Conservation (phyloP, 2,797 vertebrate species). For the Cheirogaleus major region DNA sequence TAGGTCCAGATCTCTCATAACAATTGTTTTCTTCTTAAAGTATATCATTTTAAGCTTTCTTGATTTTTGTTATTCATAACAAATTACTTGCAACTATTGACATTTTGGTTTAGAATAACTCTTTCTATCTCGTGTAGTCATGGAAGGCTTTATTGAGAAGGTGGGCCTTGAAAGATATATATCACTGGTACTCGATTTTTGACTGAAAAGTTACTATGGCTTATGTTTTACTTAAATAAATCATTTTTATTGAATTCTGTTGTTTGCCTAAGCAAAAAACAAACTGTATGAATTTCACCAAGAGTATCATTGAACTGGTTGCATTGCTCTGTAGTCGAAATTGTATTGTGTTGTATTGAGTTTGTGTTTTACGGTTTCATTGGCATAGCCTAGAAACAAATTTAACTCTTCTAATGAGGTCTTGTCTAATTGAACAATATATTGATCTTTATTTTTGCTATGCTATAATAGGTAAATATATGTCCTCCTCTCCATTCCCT, state of each 20-base stretch:
- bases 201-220: background rate
- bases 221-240: background rate
- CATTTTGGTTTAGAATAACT: background rate
- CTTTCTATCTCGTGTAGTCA: background rate
- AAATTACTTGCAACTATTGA: background rate
- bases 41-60: background rate
- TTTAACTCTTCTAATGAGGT: background rate
- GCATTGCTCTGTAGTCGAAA: background rate
- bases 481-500: background rate
- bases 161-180: background rate
- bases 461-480: background rate
- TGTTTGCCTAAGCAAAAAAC: background rate
- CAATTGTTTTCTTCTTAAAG: background rate
- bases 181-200: background rate
- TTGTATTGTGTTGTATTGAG: background rate
- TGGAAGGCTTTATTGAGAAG: background rate
- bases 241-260: background rate
- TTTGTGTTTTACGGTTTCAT: background rate
- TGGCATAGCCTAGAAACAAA: background rate
- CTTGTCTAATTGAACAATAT: background rate
- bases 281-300: background rate
- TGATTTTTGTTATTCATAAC: background rate
- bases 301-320: background rate
- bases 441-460: background rate
- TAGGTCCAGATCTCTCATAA: background rate